A percentile compares a stretch with the other conserved stretches of the same genome.
Conservation (phyloP, 2,888 invertebrate species). For the Hypercompe scribonia region DNA sequence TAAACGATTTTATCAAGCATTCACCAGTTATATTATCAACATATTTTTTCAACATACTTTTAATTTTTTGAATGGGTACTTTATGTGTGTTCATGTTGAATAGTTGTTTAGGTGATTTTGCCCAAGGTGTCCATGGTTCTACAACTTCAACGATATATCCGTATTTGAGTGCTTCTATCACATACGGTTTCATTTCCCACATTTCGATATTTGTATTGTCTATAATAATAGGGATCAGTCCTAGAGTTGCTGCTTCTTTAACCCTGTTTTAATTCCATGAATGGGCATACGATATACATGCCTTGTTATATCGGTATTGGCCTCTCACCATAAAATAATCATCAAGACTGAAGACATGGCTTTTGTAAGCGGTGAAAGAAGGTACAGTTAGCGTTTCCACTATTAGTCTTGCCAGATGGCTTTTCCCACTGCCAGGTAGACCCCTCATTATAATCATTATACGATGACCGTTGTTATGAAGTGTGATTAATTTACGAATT, state of each 20-base stretch:
- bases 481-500: constrained; percentile 59
- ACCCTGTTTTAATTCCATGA: constrained; percentile 89
- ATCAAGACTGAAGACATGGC: constrained; percentile 74
- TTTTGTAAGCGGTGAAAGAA: constrained; percentile 44
- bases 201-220: constrained; percentile 95
- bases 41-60: constrained; percentile 88
- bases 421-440: constrained; percentile 94
- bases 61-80: constrained; percentile 89
- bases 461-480: constrained; percentile 83
- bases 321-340: constrained; percentile 69
- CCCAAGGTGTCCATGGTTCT: constrained; percentile 94
- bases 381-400: constrained; percentile 67
- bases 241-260: constrained; percentile 83
- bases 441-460: constrained; percentile 93
- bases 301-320: constrained; percentile 61
- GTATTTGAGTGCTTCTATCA: constrained; percentile 87
- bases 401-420: constrained; percentile 88
- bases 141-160: constrained; percentile 92
- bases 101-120: constrained; percentile 85
- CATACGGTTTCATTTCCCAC: constrained; percentile 96
- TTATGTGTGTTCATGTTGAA: constrained; percentile 89
- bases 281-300: constrained; percentile 88
- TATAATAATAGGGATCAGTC: constrained; percentile 92
- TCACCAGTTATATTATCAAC: constrained; percentile 79
- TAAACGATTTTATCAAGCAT: constrained; percentile 70